Percentiles rank a stretch among this genome's conserved stretches.
phyloP scores from a whole-genome alignment of 2,888 invertebrate genomes.

The Apodemia duryi region DNA sequence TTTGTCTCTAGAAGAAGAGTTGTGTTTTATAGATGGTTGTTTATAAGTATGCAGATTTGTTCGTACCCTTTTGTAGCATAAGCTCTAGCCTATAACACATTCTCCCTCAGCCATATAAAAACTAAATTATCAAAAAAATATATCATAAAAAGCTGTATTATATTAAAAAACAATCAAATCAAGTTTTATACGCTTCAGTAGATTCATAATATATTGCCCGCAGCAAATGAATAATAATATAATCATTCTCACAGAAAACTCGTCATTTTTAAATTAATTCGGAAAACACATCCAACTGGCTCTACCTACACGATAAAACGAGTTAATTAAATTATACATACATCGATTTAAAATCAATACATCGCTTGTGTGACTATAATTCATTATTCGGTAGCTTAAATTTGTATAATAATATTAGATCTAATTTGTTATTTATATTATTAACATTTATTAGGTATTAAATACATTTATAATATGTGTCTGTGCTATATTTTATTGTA shows the following conservation, averaged over 20 bases:
- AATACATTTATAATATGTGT: not conserved
- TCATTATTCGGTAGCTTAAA: constrained; percentile 13
- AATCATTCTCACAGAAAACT: constrained; percentile 3
- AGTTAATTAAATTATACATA: constrained; percentile 13
- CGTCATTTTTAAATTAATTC: constrained; percentile 15
- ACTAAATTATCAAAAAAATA: no score
- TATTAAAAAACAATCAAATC: constrained; percentile 1
- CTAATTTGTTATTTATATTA: constrained; percentile 13
- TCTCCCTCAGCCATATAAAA: no score
- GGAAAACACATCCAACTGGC: constrained; percentile 2
- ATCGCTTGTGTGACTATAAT: constrained; percentile 10
- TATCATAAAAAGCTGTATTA: constrained; percentile 3
- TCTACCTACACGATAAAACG: constrained; percentile 7
- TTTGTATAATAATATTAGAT: constrained; percentile 15
- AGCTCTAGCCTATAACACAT: no score
- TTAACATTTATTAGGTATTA: constrained; percentile 13
- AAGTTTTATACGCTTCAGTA: not conserved
- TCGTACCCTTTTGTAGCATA: no score
- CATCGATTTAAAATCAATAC: constrained; percentile 7
- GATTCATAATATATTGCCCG: not conserved
- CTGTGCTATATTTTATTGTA: not conserved
- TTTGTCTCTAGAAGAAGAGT: no score
- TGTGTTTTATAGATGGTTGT: no score
- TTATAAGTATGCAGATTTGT: no score
- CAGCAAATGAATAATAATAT: not conserved